phyloP scores from a whole-genome alignment of 2,888 invertebrate species.

The Cinara cedri region DNA sequence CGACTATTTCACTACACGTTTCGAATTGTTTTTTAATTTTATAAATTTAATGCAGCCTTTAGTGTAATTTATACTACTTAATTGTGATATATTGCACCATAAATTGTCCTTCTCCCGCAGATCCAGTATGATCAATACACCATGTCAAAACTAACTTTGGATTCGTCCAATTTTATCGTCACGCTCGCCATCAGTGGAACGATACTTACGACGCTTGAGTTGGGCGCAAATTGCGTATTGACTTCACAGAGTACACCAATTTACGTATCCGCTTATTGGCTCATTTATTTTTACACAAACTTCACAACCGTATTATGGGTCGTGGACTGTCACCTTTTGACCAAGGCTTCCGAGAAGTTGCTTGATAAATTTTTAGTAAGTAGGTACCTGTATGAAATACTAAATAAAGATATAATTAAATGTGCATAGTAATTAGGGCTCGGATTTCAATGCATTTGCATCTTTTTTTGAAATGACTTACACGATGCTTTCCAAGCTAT shows the following conservation, averaged over 20 bases:
- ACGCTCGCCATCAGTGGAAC: background rate
- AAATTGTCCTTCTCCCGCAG: background rate
- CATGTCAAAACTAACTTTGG: background rate
- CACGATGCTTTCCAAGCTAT: too few relatives aligned
- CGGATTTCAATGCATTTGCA: too few relatives aligned
- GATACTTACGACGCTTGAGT: background rate
- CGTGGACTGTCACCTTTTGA: constrained; percentile 8
- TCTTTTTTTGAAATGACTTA: too few relatives aligned
- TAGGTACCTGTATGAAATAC: background rate
- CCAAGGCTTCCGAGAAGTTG: background rate
- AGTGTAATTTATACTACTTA: too few relatives aligned
- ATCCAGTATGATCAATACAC: constrained; percentile 10
- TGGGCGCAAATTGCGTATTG: constrained; percentile 2
- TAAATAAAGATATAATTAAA: too few relatives aligned
- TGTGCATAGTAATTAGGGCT: too few relatives aligned
- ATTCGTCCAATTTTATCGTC: background rate
- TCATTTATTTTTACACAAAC: constrained; percentile 35
- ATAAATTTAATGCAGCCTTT: too few relatives aligned
- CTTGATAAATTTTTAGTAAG: constrained; percentile 22
- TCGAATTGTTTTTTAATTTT: too few relatives aligned
- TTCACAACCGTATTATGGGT: constrained; percentile 11
- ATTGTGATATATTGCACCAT: too few relatives aligned
- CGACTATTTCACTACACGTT: too few relatives aligned
- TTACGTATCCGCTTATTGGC: constrained; percentile 22
- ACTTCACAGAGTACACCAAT: background rate